Conservation (phyloP, 1,140 invertebrate species). For the Drosophila navojoa region DNA sequence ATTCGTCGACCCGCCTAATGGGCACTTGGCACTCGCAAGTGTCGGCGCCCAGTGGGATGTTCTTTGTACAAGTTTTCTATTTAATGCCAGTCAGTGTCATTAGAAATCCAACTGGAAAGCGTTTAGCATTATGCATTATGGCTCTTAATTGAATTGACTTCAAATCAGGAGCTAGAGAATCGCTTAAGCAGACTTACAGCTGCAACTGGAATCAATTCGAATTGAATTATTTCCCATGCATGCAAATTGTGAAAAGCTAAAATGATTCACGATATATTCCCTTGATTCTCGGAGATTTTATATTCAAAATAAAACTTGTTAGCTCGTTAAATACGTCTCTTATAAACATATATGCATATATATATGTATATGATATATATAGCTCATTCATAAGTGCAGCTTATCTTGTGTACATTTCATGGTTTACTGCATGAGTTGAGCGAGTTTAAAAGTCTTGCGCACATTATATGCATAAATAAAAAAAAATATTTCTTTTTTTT, state of each 20-base stretch:
- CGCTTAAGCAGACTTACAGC: neutral
- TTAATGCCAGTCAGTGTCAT: slow-evolving; percentile 9
- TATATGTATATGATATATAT: neutral
- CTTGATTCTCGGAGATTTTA: no score
- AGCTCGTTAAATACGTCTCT: no score
- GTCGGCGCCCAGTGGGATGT: slow-evolving; percentile 10
- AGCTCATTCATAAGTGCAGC: neutral
- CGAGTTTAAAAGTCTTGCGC: neutral
- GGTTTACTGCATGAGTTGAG: neutral
- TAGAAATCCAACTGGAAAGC: neutral
- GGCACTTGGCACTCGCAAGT: slow-evolving; percentile 10
- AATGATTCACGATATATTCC: no score
- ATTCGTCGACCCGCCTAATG: slow-evolving; percentile 21
- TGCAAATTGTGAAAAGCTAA: no score
- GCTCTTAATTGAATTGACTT: slow-evolving; percentile 16
- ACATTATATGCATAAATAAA: neutral
- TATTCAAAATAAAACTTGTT: no score
- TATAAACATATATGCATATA: neutral
- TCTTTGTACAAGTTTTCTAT: slow-evolving; percentile 6
- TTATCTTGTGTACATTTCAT: neutral
- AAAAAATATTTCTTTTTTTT: neutral
- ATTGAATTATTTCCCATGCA: no score
- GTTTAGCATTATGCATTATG: slow-evolving; percentile 16
- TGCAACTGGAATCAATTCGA: neutral
- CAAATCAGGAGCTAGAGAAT: neutral